These are phyloP conservation scores for Microplitis mediator DNA, from an alignment of 1,140 invertebrate genomes.

Conservation along the genomic window DNA sequence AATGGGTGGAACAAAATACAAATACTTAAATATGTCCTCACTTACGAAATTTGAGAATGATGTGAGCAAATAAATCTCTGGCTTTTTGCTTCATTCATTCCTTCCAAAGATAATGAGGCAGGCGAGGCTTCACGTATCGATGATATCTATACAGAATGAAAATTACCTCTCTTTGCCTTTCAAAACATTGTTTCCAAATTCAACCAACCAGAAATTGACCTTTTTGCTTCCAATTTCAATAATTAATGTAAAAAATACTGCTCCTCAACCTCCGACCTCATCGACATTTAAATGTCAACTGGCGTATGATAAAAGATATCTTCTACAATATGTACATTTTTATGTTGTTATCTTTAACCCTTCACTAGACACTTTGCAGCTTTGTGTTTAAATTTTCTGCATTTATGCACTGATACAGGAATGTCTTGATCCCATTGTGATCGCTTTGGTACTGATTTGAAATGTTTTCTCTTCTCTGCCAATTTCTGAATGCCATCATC, in stretches of 20 bases:
- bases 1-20: slow-evolving; percentile 25
- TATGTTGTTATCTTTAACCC: too few species aligned
- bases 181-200: slow-evolving; percentile 3
- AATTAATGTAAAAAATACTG: slow-evolving; percentile 37
- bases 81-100: slow-evolving; percentile 27
- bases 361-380: too few species aligned
- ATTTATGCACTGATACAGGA: too few species aligned
- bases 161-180: slow-evolving; percentile 10
- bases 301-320: too few species aligned
- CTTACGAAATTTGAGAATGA: slow-evolving; percentile 30
- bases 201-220: slow-evolving; percentile 33
- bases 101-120: slow-evolving; percentile 22
- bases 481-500: too few species aligned
- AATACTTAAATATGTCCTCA: neutral
- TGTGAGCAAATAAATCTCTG: slow-evolving; percentile 31
- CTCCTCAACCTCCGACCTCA: too few species aligned
- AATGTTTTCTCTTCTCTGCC: too few species aligned
- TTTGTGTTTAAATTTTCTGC: too few species aligned
- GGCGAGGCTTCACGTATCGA: slow-evolving; percentile 5
- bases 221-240: slow-evolving; percentile 39
- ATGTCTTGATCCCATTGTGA: too few species aligned
- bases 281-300: too few species aligned
- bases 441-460: too few species aligned
- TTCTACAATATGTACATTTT: too few species aligned
- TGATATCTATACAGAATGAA: slow-evolving; percentile 20